A percentile compares a stretch with the other conserved stretches of the same genome.
phyloP scores from a whole-genome alignment of 2,888 invertebrate species.

The Pterobdella sp. region DNA sequence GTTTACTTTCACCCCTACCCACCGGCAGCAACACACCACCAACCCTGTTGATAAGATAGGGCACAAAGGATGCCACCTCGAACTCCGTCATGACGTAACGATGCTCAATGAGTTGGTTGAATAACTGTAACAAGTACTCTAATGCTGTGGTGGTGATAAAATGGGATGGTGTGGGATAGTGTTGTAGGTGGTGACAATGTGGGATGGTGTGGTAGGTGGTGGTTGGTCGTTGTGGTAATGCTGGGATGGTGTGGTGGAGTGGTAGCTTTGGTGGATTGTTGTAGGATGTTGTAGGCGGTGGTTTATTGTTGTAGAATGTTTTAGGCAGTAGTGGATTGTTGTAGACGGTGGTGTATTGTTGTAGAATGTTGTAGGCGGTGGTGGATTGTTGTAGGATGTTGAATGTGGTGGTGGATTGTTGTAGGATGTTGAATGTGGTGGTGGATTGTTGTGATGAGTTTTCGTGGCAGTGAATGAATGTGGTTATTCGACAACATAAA shows the following conservation, averaged over 20 bases:
- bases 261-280: not conserved
- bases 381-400: not conserved
- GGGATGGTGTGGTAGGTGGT: not conserved
- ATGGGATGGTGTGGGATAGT: not conserved
- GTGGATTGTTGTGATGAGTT: not conserved
- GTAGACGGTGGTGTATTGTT: not conserved
- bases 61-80: conserved; percentile 86
- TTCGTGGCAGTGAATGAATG: no score
- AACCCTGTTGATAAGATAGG: conserved; percentile 85
- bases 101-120: conserved; percentile 66
- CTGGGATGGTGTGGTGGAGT: no score
- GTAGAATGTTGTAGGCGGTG: not conserved
- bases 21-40: not conserved
- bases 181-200: not conserved
- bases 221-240: no score
- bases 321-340: not conserved
- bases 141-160: conserved; percentile 58
- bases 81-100: conserved; percentile 79
- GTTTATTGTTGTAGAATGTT: not conserved
- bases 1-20: not conserved
- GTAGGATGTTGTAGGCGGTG: not conserved
- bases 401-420: not conserved
- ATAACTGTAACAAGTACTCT: conserved; percentile 77
- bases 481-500: not conserved
- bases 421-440: not conserved